Evolutionary conservation across 1,140 invertebrate species (phyloP), one percentile per base, ranked within the genome.

Genomic region (Lethrus apterus): DNA sequence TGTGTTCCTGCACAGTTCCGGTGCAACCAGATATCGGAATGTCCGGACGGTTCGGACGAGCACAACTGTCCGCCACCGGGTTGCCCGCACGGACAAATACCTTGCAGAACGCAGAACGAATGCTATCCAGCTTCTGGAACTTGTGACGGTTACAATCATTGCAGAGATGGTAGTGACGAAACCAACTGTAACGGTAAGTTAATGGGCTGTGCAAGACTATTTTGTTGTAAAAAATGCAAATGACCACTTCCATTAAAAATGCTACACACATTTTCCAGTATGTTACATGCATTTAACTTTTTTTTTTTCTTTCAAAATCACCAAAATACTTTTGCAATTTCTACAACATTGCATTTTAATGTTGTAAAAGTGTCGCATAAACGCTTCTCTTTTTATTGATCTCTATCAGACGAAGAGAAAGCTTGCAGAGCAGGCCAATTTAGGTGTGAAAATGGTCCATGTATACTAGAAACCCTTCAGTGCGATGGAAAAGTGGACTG

Each of bases 11-110:
- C 66, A 26, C 64, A 62, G 31, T 66, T 70, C 38, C 70, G 77
- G 45, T 94, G 90, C 69, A 78, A 93, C 62, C 75, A 80, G n/a
- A 62, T 66, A 26, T 46, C 48, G 8, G 77, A 89, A 45, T 93
- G 89, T 60, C 59, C 59, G 1, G 89, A 92, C 62, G 72, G 71
- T 17, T 83, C 83, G 33, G 89, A 93, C 67, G 89, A 93, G 68
- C 62, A 69, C 8, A 60, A 68, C 49, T 73, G 71, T 40, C 52
- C 18, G 45, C 52, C 59, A 17, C 45, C 57, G 42, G 57, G 56
- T 14, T 79, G 76, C 48, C 60, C 62, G 19, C 23, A 58, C 4
- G 67, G 67, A 26, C 66, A 74, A 56, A 71, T 71, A 59, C 68
- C 65, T 32, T 80, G 77, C 46, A 53, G 57, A 11, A 70, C 62